These are phyloP conservation scores for Andrena flavipes DNA, from an alignment of 2,888 invertebrate genomes.

Conservation along the genomic window DNA sequence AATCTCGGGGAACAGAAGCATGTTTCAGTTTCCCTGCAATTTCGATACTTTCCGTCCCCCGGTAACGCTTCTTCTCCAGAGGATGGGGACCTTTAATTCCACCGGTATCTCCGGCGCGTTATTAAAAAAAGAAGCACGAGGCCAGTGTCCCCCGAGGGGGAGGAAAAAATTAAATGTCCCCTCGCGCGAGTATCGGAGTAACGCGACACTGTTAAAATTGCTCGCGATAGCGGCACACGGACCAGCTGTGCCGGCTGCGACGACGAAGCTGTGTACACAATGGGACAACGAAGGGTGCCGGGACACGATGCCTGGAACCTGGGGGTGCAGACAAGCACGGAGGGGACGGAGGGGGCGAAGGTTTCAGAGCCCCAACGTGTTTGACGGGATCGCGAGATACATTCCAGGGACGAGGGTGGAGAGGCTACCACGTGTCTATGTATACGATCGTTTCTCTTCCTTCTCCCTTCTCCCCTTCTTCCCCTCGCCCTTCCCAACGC, in stretches of 20 bases:
- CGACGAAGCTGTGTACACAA: conserved; percentile 73
- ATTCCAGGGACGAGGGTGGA: conserved; percentile 76
- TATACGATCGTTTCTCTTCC: conserved; percentile 46
- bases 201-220: conserved; percentile 54
- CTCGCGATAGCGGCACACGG: conserved; percentile 39
- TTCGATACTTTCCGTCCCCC: neutral
- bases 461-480: conserved; percentile 3
- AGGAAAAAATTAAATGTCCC: conserved; percentile 62
- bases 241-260: conserved; percentile 77
- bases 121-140: neutral
- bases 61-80: neutral
- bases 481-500: neutral
- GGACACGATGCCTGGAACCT: conserved; percentile 32
- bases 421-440: conserved; percentile 57
- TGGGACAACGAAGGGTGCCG: conserved; percentile 57
- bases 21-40: neutral
- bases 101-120: neutral
- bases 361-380: conserved; percentile 44
- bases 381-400: conserved; percentile 72
- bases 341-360: conserved; percentile 10
- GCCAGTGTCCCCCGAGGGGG: neutral
- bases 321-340: conserved; percentile 13
- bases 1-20: neutral
- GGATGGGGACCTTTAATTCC: neutral
- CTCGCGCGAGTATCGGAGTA: conserved; percentile 22